Percentiles rank a stretch among this genome's conserved stretches.
These are phyloP conservation scores for Drosophila phalerata DNA, from an alignment of 2,888 invertebrate species.

Conservation along the genomic window DNA sequence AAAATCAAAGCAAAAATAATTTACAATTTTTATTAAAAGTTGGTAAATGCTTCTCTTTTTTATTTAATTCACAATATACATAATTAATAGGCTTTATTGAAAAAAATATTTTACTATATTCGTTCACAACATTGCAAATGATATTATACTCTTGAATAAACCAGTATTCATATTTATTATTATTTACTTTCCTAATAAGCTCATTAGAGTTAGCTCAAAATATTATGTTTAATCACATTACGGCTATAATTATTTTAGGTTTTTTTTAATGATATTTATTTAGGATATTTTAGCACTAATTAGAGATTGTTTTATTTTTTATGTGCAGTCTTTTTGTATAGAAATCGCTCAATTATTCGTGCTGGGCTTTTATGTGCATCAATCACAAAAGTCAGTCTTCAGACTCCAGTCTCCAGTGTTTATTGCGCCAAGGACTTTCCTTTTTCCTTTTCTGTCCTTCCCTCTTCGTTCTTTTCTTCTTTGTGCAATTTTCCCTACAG, in stretches of 20 bases:
- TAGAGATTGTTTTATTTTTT: conserved; percentile 4
- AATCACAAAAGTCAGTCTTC: conserved; percentile 20
- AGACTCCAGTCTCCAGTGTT: conserved; percentile 8
- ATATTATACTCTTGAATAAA: neutral
- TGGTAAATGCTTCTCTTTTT: no score
- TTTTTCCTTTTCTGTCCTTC: conserved; percentile 7
- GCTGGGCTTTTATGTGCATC: conserved; percentile 49
- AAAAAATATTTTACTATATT: no score
- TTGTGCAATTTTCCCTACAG: conserved; percentile 13
- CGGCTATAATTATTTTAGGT: neutral
- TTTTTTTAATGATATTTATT: conserved; percentile 11
- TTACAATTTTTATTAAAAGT: no score
- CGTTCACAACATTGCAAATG: no score
- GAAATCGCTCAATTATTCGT: conserved; percentile 55
- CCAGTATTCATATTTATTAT: neutral
- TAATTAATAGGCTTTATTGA: no score
- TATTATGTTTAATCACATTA: neutral
- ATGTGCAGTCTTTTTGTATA: conserved; percentile 8
- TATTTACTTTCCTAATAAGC: neutral
- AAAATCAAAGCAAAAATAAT: no score
- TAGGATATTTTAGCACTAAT: conserved; percentile 4
- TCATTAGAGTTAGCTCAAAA: neutral
- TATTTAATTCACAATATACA: no score
- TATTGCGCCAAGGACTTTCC: conserved; percentile 25
- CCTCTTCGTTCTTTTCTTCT: neutral